phyloP scores from a whole-genome alignment of 1,140 invertebrate genomes.

The Elysia chlorotica region DNA sequence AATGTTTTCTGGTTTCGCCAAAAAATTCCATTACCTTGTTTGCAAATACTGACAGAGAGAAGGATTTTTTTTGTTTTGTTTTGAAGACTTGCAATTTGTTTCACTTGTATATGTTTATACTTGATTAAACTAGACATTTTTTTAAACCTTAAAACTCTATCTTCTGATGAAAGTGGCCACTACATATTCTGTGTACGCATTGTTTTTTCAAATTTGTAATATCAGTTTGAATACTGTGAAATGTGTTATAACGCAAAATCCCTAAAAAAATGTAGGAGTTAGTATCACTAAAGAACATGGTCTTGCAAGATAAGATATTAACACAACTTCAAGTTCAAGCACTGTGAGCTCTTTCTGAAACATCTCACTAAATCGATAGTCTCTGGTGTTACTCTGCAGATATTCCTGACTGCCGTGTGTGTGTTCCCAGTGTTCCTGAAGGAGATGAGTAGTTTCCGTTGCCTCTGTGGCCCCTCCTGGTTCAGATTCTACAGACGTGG shows the following conservation, averaged over 20 bases:
- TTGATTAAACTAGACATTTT: too few species aligned
- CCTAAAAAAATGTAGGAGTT: background rate
- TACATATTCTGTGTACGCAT: too few species aligned
- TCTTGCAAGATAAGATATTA: background rate
- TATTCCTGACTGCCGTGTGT: conserved; percentile 17
- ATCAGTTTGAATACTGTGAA: background rate
- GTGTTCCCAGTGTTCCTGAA: conserved; percentile 20
- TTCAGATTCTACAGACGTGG: too few species aligned
- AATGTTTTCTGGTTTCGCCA: background rate
- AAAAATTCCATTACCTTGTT: background rate
- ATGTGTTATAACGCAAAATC: background rate
- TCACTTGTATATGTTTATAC: too few species aligned
- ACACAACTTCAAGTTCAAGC: background rate
- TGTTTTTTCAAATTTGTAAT: background rate
- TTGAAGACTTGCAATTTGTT: too few species aligned
- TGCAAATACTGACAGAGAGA: background rate
- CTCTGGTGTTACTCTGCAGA: conserved; percentile 1
- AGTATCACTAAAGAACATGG: background rate
- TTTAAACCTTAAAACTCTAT: too few species aligned
- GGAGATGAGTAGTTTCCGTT: conserved; percentile 4
- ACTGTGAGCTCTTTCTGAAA: background rate
- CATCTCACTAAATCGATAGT: too few species aligned
- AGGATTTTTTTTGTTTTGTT: too few species aligned
- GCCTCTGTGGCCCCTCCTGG: background rate
- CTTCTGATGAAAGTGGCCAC: too few species aligned